Evolutionary conservation across 2,888 invertebrate genomes (phyloP).

Genomic region (Polyommatus iphigenia): DNA sequence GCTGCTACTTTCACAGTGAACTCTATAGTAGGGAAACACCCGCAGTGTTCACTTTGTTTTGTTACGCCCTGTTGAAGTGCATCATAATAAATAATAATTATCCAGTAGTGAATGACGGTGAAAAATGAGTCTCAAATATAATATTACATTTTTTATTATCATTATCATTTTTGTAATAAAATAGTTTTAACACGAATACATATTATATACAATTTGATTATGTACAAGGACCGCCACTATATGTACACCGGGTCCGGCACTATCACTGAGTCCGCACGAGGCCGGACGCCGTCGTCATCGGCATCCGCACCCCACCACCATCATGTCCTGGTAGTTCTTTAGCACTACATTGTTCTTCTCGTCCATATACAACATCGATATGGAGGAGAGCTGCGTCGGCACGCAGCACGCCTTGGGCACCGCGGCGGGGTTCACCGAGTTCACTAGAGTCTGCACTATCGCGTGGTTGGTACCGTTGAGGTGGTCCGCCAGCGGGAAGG

Average conservation of each 20-base stretch:
- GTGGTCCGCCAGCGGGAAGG: conserved; percentile 95
- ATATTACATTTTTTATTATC: conserved; percentile 72
- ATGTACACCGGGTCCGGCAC: conserved; percentile 78
- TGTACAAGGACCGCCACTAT: conserved; percentile 77
- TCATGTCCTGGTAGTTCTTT: conserved; percentile 99
- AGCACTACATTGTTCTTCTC: conserved; percentile 96
- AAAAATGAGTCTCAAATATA: conserved; percentile 37
- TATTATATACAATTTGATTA: conserved; percentile 74
- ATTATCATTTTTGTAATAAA: conserved; percentile 72
- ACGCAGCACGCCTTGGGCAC: conserved; percentile 99
- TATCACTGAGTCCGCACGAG: conserved; percentile 72
- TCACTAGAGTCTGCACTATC: conserved; percentile 97
- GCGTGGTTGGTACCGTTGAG: conserved; percentile 99
- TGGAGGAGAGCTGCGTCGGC: conserved; percentile 95
- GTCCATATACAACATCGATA: conserved; percentile 98
- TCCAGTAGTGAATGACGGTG: conserved; percentile 1
- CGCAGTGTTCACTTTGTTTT: too few relatives aligned
- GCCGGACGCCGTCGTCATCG: conserved; percentile 83
- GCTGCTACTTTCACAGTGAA: too few relatives aligned
- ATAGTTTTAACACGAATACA: conserved; percentile 76
- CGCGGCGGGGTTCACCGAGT: conserved; percentile 93
- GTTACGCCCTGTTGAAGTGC: too few relatives aligned
- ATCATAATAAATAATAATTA: too few relatives aligned
- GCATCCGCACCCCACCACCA: conserved; percentile 98
- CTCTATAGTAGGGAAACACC: too few relatives aligned